These are phyloP conservation scores for Erebia aethiops DNA, from an alignment of 2,888 invertebrate genomes.

Conservation along the genomic window DNA sequence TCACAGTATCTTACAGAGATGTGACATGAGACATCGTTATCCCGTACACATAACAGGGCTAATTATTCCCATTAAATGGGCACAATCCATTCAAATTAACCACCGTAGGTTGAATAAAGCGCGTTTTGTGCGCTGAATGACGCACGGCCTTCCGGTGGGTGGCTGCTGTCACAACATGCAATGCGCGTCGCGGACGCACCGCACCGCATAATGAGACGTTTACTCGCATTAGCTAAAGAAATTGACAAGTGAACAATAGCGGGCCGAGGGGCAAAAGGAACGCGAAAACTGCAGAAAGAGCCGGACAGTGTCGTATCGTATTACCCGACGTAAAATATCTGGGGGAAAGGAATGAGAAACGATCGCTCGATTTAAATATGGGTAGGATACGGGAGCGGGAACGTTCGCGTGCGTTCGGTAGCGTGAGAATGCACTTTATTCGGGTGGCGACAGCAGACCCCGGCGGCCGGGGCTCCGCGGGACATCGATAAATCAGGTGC, in stretches of 20 bases:
- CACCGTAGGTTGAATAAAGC: conserved; percentile 78
- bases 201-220: conserved; percentile 83
- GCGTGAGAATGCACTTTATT: conserved; percentile 82
- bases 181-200: conserved; percentile 79
- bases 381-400: conserved; percentile 68
- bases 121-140: conserved; percentile 81
- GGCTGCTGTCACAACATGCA: conserved; percentile 83
- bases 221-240: conserved; percentile 83
- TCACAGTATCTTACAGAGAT: conserved; percentile 56
- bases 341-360: conserved; percentile 81
- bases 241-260: conserved; percentile 84
- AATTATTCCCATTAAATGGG: conserved; percentile 79
- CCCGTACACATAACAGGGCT: conserved; percentile 59
- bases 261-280: conserved; percentile 72
- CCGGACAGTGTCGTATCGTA: conserved; percentile 83
- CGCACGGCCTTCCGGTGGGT: conserved; percentile 82
- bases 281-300: conserved; percentile 78
- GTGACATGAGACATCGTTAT: conserved; percentile 55
- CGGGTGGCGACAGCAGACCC: conserved; percentile 72
- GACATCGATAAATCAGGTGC: conserved; percentile 79
- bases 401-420: conserved; percentile 81
- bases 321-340: conserved; percentile 83
- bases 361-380: conserved; percentile 79
- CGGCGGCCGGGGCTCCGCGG: conserved; percentile 53
- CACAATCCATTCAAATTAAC: conserved; percentile 81